phyloP scores from a whole-genome alignment of 2,113 vertebrate genomes.

The Ceyx cyanopectus region DNA sequence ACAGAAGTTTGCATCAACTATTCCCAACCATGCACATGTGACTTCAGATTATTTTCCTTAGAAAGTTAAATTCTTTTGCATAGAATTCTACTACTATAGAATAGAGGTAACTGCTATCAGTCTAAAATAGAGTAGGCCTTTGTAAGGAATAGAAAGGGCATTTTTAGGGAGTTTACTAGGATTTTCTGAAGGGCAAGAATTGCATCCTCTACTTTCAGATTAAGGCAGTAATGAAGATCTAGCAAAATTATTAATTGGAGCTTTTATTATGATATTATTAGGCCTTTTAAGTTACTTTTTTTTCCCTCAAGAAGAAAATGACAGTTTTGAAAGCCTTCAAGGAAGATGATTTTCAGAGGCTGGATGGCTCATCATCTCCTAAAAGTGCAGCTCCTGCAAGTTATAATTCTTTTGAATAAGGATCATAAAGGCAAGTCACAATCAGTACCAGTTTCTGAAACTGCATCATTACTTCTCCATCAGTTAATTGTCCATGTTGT shows the following conservation, averaged over 20 bases:
- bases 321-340: slow-evolving; percentile 28
- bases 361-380: neutral
- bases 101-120: neutral
- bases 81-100: neutral
- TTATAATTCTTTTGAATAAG: slow-evolving; percentile 38
- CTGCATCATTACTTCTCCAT: slow-evolving; percentile 43
- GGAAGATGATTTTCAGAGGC: neutral
- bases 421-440: slow-evolving; percentile 28
- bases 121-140: neutral
- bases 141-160: neutral
- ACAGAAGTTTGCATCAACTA: neutral
- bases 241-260: neutral
- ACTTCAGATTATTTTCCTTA: neutral
- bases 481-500: slow-evolving; percentile 59
- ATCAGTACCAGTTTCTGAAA: slow-evolving; percentile 46
- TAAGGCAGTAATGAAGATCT: neutral
- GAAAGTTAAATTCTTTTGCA: neutral
- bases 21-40: neutral
- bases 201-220: neutral
- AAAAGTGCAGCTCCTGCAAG: neutral
- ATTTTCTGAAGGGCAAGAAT: neutral
- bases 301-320: neutral
- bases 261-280: neutral
- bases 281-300: neutral
- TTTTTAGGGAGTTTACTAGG: neutral